Conservation (phyloP, 2,888 invertebrate genomes). For the Hydroisotoma schaefferi region DNA sequence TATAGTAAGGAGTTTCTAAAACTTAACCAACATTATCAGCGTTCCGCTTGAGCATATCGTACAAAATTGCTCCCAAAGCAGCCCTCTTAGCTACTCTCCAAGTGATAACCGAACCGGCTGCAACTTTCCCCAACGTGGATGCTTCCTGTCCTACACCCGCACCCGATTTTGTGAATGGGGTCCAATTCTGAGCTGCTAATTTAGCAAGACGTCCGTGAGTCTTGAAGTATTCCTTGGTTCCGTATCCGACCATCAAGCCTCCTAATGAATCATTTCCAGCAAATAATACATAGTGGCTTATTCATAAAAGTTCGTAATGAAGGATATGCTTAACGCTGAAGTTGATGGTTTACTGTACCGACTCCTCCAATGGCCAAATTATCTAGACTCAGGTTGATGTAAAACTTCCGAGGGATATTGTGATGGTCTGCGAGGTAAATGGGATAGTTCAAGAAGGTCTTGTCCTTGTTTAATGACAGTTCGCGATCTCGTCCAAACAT, state of each 20-base stretch:
- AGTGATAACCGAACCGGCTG: neutral
- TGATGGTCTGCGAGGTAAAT: slow-evolving; percentile 11
- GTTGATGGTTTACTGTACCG: no score
- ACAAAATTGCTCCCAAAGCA: slow-evolving; percentile 15
- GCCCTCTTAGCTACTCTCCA: slow-evolving; percentile 14
- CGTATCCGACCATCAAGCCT: slow-evolving; percentile 9
- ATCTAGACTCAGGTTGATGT: slow-evolving; percentile 11
- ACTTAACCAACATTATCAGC: slow-evolving; percentile 15
- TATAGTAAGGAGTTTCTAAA: no score
- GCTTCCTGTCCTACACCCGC: neutral
- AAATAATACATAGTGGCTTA: neutral
- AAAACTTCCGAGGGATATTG: slow-evolving; percentile 13
- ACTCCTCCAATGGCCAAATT: slow-evolving; percentile 20
- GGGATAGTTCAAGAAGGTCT: neutral
- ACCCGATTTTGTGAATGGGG: neutral
- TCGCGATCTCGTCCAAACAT: slow-evolving; percentile 13
- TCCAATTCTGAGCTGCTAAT: neutral
- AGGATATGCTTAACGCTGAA: no score
- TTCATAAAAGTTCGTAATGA: no score
- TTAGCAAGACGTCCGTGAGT: neutral
- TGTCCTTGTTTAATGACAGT: neutral
- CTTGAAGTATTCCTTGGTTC: slow-evolving; percentile 3
- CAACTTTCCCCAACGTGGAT: neutral
- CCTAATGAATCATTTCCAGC: no score
- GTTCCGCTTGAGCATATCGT: slow-evolving; percentile 24